Conservation (phyloP, 30 jellyfish, hydroid and myxozoan genomes). For the Pelagia noctiluca region DNA sequence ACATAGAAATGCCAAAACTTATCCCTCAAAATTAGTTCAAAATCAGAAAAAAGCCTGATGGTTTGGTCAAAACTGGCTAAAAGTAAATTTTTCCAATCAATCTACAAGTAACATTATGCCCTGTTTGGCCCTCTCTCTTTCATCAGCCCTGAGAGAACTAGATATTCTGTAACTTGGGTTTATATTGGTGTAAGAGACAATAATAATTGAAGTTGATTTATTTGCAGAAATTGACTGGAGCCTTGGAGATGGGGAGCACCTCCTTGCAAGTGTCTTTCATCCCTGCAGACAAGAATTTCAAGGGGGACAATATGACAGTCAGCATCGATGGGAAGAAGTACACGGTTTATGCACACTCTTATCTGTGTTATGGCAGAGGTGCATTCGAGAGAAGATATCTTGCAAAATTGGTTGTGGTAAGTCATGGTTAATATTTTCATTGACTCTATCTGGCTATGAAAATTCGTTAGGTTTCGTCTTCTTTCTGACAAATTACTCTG, state of each 20-base stretch:
- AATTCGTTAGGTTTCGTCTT: too few relatives aligned
- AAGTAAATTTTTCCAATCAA: too few relatives aligned
- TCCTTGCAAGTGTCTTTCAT: conserved; percentile 66
- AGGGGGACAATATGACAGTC: not conserved
- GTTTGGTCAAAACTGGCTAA: too few relatives aligned
- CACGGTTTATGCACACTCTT: conserved; percentile 53
- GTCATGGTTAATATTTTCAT: conserved; percentile 12
- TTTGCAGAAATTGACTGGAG: conserved; percentile 19
- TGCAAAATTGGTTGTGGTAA: conserved; percentile 62
- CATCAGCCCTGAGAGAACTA: not conserved
- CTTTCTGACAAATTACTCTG: too few relatives aligned
- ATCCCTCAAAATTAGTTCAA: not conserved
- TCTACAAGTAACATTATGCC: not conserved
- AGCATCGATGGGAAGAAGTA: conserved; percentile 29
- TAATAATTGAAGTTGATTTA: too few relatives aligned
- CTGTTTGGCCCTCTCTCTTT: not conserved
- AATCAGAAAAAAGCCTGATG: not conserved
- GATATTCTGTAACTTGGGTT: not conserved
- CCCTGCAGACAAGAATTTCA: conserved; percentile 8
- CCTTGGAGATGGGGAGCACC: conserved; percentile 71
- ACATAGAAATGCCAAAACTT: too few relatives aligned
- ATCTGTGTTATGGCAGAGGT: conserved; percentile 64
- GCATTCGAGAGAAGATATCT: conserved; percentile 60
- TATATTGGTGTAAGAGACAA: not conserved
- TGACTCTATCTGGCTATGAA: too few relatives aligned